Percentiles rank a stretch among this genome's conserved stretches.
These are phyloP conservation scores for Lepidurus arcticus DNA, from an alignment of 1,140 invertebrate genomes.

Conservation along the genomic window DNA sequence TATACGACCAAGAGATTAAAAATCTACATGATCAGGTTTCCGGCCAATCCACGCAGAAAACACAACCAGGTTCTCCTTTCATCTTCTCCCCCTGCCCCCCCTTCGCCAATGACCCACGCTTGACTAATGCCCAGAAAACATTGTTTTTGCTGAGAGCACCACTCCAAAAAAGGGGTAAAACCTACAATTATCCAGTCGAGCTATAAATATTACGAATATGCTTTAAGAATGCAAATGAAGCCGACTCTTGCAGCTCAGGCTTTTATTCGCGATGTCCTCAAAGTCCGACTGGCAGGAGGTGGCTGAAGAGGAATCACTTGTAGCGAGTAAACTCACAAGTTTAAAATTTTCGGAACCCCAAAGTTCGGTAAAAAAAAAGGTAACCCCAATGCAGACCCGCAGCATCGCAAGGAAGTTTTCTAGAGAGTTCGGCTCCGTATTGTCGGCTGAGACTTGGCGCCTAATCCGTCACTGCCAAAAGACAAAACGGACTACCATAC, in stretches of 20 bases:
- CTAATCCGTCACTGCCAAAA: slow-evolving; percentile 21
- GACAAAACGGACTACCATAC: neutral
- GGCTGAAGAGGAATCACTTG: no score
- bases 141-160: neutral
- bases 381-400: neutral
- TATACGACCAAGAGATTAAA: neutral
- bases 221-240: neutral
- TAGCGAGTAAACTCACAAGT: neutral
- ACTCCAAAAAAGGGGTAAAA: neutral
- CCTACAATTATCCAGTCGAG: neutral
- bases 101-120: neutral
- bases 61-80: slow-evolving; percentile 1
- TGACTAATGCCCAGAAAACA: neutral
- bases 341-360: neutral
- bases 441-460: slow-evolving; percentile 16
- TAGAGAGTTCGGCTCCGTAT: neutral
- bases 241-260: neutral
- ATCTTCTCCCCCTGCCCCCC: neutral
- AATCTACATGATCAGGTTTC: slow-evolving; percentile 11
- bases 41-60: slow-evolving; percentile 17
- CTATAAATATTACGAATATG: neutral
- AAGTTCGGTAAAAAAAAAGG: neutral
- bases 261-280: neutral
- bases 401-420: neutral
- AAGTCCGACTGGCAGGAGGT: neutral